These are phyloP conservation scores for Limnodromus scolopaceus DNA, from an alignment of 2,797 vertebrate genomes.

Conservation along the genomic window DNA sequence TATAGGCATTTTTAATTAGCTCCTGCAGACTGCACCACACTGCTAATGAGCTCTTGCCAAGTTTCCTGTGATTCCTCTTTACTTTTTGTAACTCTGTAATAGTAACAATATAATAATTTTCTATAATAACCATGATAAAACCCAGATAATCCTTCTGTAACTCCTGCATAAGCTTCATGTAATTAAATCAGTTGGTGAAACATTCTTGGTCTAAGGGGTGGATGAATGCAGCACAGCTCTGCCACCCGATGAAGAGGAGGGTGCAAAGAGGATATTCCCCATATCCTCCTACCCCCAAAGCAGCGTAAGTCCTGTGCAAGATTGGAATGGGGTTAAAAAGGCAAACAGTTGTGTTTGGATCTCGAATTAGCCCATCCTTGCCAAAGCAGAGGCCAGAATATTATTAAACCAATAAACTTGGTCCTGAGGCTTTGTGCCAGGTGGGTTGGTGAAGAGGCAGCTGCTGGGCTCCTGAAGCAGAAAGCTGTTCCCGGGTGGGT, in stretches of 20 bases:
- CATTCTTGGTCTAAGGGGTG: background rate
- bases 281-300: background rate
- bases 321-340: background rate
- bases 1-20: constrained; percentile 65
- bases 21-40: constrained; percentile 50
- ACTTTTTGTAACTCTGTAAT: constrained; percentile 58
- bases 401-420: background rate
- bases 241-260: background rate
- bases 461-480: background rate
- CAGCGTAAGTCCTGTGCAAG: background rate
- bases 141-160: constrained; percentile 67
- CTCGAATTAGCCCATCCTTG: background rate
- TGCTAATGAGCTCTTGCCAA: constrained; percentile 67
- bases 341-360: background rate
- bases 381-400: background rate
- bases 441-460: background rate
- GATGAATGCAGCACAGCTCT: background rate
- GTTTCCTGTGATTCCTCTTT: constrained; percentile 61
- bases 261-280: background rate
- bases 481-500: background rate
- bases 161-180: constrained; percentile 33
- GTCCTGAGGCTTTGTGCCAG: background rate
- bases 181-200: constrained; percentile 66
- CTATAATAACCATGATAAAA: constrained; percentile 64
- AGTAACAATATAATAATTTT: constrained; percentile 59